A percentile compares a stretch with the other conserved stretches of the same genome.
These are phyloP conservation scores for Lathamus discolor DNA, from an alignment of 2,113 vertebrate species.

Conservation along the genomic window DNA sequence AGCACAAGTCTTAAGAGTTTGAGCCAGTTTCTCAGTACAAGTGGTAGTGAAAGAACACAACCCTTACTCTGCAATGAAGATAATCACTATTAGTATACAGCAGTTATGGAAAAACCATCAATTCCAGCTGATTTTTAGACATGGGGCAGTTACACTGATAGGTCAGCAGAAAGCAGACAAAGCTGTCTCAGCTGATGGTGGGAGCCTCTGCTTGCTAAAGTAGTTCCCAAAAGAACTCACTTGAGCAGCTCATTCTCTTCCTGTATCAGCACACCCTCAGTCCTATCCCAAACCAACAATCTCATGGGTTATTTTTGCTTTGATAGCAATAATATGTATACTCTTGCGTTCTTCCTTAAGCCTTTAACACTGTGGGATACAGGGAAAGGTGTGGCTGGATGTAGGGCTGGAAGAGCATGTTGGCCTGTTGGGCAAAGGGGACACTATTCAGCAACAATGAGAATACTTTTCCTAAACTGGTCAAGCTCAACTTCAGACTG, in stretches of 20 bases:
- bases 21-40: not conserved
- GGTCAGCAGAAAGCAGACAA: not conserved
- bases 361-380: not conserved
- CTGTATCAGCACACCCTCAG: not conserved
- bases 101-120: not conserved
- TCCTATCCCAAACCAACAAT: not conserved
- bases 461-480: not conserved
- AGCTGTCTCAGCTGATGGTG: not conserved
- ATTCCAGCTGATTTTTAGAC: not conserved
- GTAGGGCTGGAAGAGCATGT: not conserved
- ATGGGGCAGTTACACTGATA: not conserved
- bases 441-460: not conserved
- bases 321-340: not conserved
- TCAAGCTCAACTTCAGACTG: not conserved
- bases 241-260: not conserved
- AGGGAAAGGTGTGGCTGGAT: not conserved
- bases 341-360: not conserved
- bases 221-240: not conserved
- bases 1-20: not conserved
- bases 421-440: not conserved
- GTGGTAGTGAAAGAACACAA: not conserved
- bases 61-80: not conserved
- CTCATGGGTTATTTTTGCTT: not conserved
- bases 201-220: not conserved
- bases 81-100: not conserved